Percentiles rank a stretch among this genome's conserved stretches.
Conservation (phyloP, 2,797 vertebrate genomes). For the Notolepis coatsorum region DNA sequence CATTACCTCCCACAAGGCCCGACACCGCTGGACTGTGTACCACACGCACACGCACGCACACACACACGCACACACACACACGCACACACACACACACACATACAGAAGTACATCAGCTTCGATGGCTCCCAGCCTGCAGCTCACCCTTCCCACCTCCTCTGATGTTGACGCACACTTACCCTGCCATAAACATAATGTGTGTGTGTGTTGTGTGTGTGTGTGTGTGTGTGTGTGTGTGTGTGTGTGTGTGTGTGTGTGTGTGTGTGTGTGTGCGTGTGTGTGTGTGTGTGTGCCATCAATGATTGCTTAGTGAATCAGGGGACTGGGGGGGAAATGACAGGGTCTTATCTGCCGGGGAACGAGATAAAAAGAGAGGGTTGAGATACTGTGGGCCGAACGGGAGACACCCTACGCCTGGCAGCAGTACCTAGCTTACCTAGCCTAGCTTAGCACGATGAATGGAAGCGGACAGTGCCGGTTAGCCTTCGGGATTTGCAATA, state of each 20-base stretch:
- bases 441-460: too few relatives aligned
- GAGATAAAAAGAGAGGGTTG: slow-evolving; percentile 11
- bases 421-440: too few relatives aligned
- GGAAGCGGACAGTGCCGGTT: too few relatives aligned
- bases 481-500: too few relatives aligned
- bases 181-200: slow-evolving; percentile 24
- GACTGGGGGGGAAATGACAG: background rate
- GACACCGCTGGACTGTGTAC: slow-evolving; percentile 36
- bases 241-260: slow-evolving; percentile 8
- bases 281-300: too few relatives aligned
- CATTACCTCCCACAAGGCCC: slow-evolving; percentile 13
- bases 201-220: background rate
- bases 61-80: background rate
- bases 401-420: background rate
- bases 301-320: slow-evolving; percentile 41
- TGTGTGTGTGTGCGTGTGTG: background rate
- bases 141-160: slow-evolving; percentile 7
- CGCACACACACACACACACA: background rate
- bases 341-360: background rate
- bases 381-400: slow-evolving; percentile 18
- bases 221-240: slow-evolving; percentile 2
- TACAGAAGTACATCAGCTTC: slow-evolving; percentile 1
- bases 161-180: background rate
- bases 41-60: background rate
- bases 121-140: background rate